phyloP scores from a whole-genome alignment of 2,888 invertebrate genomes.

The Sericinus montela region DNA sequence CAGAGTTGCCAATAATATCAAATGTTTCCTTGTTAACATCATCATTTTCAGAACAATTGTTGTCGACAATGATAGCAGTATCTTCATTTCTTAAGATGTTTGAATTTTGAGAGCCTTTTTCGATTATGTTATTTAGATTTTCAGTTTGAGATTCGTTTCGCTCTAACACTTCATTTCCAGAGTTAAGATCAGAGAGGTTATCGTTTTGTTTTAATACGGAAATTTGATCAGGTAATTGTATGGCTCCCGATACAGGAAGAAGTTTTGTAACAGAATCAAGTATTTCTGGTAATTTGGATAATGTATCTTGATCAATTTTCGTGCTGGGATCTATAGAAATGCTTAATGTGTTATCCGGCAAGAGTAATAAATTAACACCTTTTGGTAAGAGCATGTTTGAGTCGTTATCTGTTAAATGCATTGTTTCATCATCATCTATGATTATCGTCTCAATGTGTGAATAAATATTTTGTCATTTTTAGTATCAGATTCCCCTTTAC shows the following conservation, averaged over 20 bases:
- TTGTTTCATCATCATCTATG: constrained; percentile 5
- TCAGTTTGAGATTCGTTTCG: not conserved
- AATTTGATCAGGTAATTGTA: not conserved
- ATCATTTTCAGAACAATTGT: not conserved
- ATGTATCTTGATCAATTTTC: constrained; percentile 27
- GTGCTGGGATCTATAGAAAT: constrained; percentile 32
- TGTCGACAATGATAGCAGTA: not conserved
- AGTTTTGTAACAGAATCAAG: constrained; percentile 36
- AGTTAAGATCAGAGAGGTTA: not conserved
- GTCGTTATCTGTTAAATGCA: not conserved
- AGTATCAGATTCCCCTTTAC: too few relatives aligned
- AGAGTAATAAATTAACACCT: constrained; percentile 37
- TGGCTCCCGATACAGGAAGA: constrained; percentile 19
- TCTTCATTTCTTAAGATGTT: not conserved
- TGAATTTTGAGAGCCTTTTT: too few relatives aligned
- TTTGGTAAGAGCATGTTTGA: constrained; percentile 28
- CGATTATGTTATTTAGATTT: too few relatives aligned
- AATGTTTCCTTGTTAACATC: not conserved
- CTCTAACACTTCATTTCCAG: not conserved
- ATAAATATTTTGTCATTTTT: not conserved
- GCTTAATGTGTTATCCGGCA: too few relatives aligned
- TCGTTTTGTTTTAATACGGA: not conserved
- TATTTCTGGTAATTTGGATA: constrained; percentile 34
- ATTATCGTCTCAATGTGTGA: constrained; percentile 4
- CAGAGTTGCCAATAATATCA: too few relatives aligned